Conservation (phyloP, 2,888 invertebrate species). For the Nemotelus pantherinus region DNA sequence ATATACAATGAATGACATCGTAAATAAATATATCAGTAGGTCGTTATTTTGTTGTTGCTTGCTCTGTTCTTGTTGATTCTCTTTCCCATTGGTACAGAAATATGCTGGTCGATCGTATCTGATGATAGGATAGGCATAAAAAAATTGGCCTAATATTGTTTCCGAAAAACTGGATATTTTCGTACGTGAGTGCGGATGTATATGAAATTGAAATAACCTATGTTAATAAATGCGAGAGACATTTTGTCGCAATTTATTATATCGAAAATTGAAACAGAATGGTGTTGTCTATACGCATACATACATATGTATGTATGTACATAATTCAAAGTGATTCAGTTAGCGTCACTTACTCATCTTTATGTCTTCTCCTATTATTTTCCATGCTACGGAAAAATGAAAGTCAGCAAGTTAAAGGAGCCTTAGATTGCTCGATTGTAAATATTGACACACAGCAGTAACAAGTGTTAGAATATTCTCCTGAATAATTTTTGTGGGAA, state of each 20-base stretch:
- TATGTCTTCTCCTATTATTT: neutral
- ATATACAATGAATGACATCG: conserved; percentile 16
- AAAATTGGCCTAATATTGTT: neutral
- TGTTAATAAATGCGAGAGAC: neutral
- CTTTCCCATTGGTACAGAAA: too few relatives aligned
- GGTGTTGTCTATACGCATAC: neutral
- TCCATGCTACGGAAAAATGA: too few relatives aligned
- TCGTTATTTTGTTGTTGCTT: neutral
- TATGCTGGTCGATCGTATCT: too few relatives aligned
- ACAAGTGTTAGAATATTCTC: too few relatives aligned
- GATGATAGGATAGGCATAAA: neutral
- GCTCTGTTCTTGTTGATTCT: neutral
- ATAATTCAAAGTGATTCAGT: conserved; percentile 15
- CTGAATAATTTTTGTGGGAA: too few relatives aligned
- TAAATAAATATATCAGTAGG: conserved; percentile 33
- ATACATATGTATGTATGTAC: too few relatives aligned
- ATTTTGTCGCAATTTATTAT: conserved; percentile 2
- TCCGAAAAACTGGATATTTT: conserved; percentile 8
- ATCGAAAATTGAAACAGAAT: conserved; percentile 6
- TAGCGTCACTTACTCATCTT: neutral
- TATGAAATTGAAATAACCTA: conserved; percentile 2
- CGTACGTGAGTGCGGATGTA: neutral
- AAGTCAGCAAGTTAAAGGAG: too few relatives aligned
- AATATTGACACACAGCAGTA: too few relatives aligned
- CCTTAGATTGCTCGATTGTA: too few relatives aligned